phyloP scores from a whole-genome alignment of 2,113 vertebrate genomes.

The Ceuthmochares aereus region DNA sequence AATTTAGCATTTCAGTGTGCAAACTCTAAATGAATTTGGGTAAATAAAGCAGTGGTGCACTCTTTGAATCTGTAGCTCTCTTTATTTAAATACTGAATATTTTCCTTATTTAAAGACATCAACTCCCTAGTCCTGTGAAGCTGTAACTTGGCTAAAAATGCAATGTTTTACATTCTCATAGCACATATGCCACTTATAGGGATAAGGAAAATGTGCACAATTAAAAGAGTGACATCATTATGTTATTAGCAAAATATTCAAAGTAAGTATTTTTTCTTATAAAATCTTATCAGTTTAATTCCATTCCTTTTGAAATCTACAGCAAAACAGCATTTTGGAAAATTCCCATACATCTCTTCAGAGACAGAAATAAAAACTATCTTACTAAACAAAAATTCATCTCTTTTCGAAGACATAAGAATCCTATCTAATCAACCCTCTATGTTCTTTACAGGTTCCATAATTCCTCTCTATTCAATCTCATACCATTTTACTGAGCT shows the following conservation, averaged over 20 bases:
- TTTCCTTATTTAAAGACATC: neutral
- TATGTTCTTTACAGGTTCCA: neutral
- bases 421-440: neutral
- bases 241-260: neutral
- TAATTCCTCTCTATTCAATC: neutral
- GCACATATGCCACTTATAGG: neutral
- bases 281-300: neutral
- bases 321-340: neutral
- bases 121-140: neutral
- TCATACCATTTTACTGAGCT: neutral
- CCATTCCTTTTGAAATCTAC: neutral
- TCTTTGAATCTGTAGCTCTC: neutral
- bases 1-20: neutral
- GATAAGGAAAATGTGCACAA: neutral
- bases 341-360: neutral
- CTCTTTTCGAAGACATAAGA: neutral
- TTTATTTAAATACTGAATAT: neutral
- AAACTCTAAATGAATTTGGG: neutral
- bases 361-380: neutral
- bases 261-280: neutral
- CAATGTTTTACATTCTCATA: neutral
- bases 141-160: neutral
- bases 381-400: neutral
- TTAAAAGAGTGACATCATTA: neutral
- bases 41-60: neutral